A percentile compares a stretch with the other conserved stretches of the same genome.
Conservation (phyloP, 2,888 invertebrate species). For the Himalopsyche tibetana region DNA sequence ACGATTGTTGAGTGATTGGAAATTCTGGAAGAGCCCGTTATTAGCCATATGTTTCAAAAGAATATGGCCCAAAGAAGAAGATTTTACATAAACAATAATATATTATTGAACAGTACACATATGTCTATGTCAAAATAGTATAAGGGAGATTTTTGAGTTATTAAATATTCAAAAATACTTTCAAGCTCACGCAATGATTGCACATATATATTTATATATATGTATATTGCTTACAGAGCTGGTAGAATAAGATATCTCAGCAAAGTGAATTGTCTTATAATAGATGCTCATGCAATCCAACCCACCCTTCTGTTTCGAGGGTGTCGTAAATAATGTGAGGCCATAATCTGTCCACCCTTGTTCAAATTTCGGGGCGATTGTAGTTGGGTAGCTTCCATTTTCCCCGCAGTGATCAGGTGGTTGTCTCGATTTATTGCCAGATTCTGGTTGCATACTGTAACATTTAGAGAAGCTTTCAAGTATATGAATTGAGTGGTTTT, state of each 20-base stretch:
- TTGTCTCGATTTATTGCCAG: constrained; percentile 32
- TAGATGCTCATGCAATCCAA: constrained; percentile 19
- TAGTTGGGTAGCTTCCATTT: constrained; percentile 18
- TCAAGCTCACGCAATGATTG: too few relatives aligned
- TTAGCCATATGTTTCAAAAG: too few relatives aligned
- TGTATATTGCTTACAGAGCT: neutral
- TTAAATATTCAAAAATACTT: too few relatives aligned
- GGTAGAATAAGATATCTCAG: constrained; percentile 7
- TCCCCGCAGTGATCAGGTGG: constrained; percentile 35
- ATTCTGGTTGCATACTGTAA: constrained; percentile 37
- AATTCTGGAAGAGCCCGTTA: too few relatives aligned
- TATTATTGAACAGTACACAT: too few relatives aligned
- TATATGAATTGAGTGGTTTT: constrained; percentile 36
- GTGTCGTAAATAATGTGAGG: constrained; percentile 40
- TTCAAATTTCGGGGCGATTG: constrained; percentile 40
- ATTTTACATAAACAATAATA: too few relatives aligned
- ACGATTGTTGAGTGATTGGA: too few relatives aligned
- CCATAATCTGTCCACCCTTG: constrained; percentile 43
- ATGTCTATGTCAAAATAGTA: too few relatives aligned
- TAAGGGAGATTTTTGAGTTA: too few relatives aligned
- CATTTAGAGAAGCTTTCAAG: constrained; percentile 13
- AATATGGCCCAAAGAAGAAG: too few relatives aligned
- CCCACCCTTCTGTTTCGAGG: constrained; percentile 37
- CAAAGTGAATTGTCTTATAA: constrained; percentile 35
- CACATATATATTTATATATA: neutral